Evolutionary conservation across 2,113 vertebrate species (phyloP), one percentile per base, ranked within the genome.

Genomic region (Bufo gargarizans): DNA sequence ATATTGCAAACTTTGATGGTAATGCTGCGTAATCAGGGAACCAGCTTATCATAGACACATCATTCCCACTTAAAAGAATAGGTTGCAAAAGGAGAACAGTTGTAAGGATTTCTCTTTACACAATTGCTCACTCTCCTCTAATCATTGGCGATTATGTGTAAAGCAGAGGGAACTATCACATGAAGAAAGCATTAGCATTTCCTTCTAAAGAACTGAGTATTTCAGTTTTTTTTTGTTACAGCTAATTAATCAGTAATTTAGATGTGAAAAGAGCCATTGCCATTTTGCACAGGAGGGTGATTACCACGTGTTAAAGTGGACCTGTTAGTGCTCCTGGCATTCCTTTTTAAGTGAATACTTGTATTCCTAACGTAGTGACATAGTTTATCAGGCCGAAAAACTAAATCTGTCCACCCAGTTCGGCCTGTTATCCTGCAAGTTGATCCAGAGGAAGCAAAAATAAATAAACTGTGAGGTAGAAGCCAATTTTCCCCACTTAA

Each of bases 11-110:
- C 56, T 4, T 78, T 3, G 33, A 43, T 69, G n/a, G n/a, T 33
- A 69, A 69, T 69, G n/a, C 65, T 59, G 43, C 19, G 10, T 53
- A 50, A 45, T 17, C 45, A n/a, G 63, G 22, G 16, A 77, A 20
- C 50, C 10, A 20, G 49, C 22, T 87, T 56, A 69, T 55, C 47
- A 80, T 67, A 80, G 61, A 76, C 67, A 87, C 61, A 87, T 56
- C 49, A 87, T 69, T 71, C 80, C 77, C 86, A 87, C 86, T 87
- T 80, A 69, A 79, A 78, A 80, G 72, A 14, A 61, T n/a, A 87
- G 22, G 47, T 80, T 69, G 49, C 76, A 69, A 53, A 43, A 69
- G 74, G 78, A 53, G 55, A 78, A 65, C 59, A 63, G 69, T 53
- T 79, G 74, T 79, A 71, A 69, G 77, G 17, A 80, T 50, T 56